Conservation (phyloP, 2,888 invertebrate species). For the Deilephila porcellus region DNA sequence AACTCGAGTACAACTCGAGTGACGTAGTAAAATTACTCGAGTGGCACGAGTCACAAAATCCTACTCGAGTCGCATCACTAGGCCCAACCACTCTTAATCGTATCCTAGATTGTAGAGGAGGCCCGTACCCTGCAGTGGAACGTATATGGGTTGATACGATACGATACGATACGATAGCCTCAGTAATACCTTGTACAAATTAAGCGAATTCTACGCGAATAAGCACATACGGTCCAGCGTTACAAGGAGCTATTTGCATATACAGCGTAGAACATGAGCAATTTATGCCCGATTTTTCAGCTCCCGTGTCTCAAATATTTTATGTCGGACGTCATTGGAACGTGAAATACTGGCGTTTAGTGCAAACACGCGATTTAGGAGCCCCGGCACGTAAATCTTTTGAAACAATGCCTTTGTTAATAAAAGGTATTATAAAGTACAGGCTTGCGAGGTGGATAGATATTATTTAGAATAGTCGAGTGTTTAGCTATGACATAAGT, state of each 20-base stretch:
- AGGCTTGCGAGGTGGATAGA: too few species aligned
- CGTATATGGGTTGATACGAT: too few species aligned
- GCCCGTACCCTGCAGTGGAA: too few species aligned
- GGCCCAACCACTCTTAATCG: too few species aligned
- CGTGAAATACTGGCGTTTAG: neutral
- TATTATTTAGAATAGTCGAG: too few species aligned
- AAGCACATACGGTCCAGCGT: neutral
- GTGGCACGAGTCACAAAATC: neutral
- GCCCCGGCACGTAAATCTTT: too few species aligned
- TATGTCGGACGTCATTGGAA: neutral
- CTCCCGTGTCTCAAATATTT: neutral
- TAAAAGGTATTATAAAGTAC: too few species aligned
- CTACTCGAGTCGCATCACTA: neutral
- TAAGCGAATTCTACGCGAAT: neutral
- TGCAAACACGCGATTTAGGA: neutral
- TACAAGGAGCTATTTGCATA: neutral
- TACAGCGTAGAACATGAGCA: neutral
- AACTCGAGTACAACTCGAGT: neutral
- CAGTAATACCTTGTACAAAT: neutral
- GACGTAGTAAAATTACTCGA: neutral
- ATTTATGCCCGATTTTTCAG: neutral
- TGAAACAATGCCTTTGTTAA: too few species aligned
- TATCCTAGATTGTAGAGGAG: too few species aligned
- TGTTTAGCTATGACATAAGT: too few species aligned
- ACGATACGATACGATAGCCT: too few species aligned